Conservation (phyloP, 2,888 invertebrate genomes). For the Xylocampa areola region DNA sequence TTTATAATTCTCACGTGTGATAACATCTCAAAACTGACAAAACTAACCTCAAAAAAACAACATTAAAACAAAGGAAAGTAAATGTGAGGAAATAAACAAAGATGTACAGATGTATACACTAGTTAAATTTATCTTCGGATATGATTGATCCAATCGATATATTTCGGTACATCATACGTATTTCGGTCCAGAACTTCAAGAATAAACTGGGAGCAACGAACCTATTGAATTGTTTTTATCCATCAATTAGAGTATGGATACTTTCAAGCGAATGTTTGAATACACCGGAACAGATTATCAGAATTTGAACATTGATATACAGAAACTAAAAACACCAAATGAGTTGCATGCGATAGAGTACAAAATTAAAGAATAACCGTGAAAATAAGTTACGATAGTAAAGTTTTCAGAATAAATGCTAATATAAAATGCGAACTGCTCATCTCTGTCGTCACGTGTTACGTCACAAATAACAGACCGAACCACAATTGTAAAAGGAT, state of each 20-base stretch:
- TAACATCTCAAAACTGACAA: conserved; percentile 16
- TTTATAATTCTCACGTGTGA: conserved; percentile 31
- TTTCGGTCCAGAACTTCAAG: conserved; percentile 57
- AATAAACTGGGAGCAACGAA: conserved; percentile 51
- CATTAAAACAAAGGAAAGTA: conserved; percentile 37
- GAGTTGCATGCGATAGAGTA: no score
- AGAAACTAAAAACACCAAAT: no score
- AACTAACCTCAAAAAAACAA: conserved; percentile 10
- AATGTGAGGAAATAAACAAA: conserved; percentile 7
- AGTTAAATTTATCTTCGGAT: conserved; percentile 43
- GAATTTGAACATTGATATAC: no score
- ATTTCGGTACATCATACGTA: conserved; percentile 50
- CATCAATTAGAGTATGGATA: conserved; percentile 29
- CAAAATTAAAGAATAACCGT: no score
- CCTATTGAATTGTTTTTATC: conserved; percentile 49
- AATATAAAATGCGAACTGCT: no score
- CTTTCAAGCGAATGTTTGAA: conserved; percentile 34
- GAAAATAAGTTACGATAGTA: no score
- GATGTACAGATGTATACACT: conserved; percentile 14
- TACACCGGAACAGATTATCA: conserved; percentile 24
- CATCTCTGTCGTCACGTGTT: no score
- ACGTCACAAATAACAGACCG: no score
- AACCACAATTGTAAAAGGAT: no score
- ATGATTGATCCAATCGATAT: conserved; percentile 53
- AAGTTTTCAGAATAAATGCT: no score